A percentile compares a stretch with the other conserved stretches of the same genome.
phyloP scores from a whole-genome alignment of 2,113 vertebrate genomes.

The Speoplatyrhinus poulsoni region DNA sequence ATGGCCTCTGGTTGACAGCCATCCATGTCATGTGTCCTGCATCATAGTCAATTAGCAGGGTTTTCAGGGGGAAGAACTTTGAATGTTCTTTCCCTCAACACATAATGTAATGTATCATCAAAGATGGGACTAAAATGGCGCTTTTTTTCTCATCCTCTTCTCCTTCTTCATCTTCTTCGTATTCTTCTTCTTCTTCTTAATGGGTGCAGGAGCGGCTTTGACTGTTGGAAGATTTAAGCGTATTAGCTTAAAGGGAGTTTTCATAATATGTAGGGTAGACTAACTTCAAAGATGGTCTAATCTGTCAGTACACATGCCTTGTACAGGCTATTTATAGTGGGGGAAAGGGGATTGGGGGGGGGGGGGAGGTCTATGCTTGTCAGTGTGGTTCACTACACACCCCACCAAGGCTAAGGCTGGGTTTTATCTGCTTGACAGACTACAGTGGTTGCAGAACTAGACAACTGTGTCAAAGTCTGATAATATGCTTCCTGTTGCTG shows the following conservation, averaged over 20 bases:
- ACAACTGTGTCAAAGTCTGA: conserved; percentile 31
- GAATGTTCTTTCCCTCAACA: conserved; percentile 55
- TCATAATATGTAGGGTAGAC: conserved; percentile 68
- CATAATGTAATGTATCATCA: conserved; percentile 75
- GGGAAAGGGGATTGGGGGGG: background rate
- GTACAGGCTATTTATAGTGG: conserved; percentile 66
- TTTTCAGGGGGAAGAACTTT: conserved; percentile 54
- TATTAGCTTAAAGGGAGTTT: conserved; percentile 77
- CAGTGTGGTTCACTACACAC: background rate
- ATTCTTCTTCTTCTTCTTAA: conserved; percentile 21
- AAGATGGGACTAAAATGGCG: conserved; percentile 73
- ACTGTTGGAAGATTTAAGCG: conserved; percentile 77
- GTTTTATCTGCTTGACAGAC: conserved; percentile 47
- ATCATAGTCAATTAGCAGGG: conserved; percentile 53
- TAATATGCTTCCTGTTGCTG: conserved; percentile 36
- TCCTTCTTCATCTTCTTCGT: background rate
- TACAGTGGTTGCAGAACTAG: background rate
- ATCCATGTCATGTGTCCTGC: background rate
- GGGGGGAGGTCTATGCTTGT: background rate
- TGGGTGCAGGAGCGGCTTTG: conserved; percentile 59
- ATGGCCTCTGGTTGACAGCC: background rate
- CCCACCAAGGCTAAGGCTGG: conserved; percentile 12
- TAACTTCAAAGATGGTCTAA: conserved; percentile 81
- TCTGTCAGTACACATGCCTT: conserved; percentile 72
- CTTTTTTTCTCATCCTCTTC: conserved; percentile 22